Evolutionary conservation across 2,888 invertebrate genomes (phyloP), one percentile per base, ranked within the genome.

Genomic region (Nemotelus nigrinus): DNA sequence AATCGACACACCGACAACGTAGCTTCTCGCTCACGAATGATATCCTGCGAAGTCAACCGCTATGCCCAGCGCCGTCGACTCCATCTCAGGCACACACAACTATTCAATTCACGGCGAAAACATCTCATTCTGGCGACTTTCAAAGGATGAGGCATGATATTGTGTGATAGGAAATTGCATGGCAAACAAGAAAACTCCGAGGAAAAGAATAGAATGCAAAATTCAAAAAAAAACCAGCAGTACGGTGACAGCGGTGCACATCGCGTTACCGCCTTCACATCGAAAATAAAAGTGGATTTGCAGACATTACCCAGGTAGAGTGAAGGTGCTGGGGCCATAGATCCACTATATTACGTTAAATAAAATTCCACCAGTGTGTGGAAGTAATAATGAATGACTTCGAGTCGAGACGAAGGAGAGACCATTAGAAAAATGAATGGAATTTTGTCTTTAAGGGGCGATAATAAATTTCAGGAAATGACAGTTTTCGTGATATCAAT

Each of bases 381-480:
- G 25, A 25, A 25, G 63, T 55, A 74, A 74, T 74, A 63, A 57
- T 60, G 63, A 74, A 74, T 74, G 60, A 63, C 74, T 74, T 60
- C 48, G 74, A 60, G 63, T 74, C 48, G 63, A 74, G 53, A 60
- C 47, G 60, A 43, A 71, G 7, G 25, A 60, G 48, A 48, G 39
- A 74, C 48, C 41, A 60, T 8, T 6, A 25, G 48, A 63, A 74
- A 60, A 74, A 63, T 60, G 60, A 74, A 41, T 6, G 50, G 63
- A 60, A 60, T 74, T 60, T 48, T 39, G 47, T 39, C 41, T 60
- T 63, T 25, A 63, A 55, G 70, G 53, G 55, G 1, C 0, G 67
- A 48, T 67, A 67, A 67, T 67, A 25, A 43, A 70, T 50, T 70
- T 70, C 25, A 2, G 3, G 50, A 43, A 53, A 70, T 41, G 43